Evolutionary conservation across 2,888 invertebrate genomes (phyloP).

Genomic region (Orthonevra nobilis): DNA sequence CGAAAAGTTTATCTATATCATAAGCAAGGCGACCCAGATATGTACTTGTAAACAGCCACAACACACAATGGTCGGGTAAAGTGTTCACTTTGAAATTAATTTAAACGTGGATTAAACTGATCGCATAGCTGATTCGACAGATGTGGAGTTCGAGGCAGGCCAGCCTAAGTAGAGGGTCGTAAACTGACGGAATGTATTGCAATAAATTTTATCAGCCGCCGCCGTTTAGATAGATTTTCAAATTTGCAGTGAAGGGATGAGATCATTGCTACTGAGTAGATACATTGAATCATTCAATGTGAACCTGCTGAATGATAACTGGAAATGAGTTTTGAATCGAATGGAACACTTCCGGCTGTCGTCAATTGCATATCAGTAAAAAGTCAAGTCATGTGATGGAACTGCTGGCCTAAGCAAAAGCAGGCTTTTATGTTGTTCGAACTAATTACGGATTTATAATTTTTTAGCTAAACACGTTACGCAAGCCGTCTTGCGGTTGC

Average conservation of each 20-base stretch:
- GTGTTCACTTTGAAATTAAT: too few species aligned
- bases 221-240: not conserved
- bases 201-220: not conserved
- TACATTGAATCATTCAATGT: not conserved
- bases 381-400: too few species aligned
- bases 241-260: not conserved
- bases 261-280: constrained; percentile 1
- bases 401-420: too few species aligned
- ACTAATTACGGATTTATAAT: too few species aligned
- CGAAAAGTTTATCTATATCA: constrained; percentile 22
- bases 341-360: not conserved
- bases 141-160: too few species aligned
- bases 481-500: too few species aligned
- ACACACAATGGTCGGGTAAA: too few species aligned
- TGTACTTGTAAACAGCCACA: too few species aligned
- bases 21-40: constrained; percentile 21
- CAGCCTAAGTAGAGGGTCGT: not conserved
- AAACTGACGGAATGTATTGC: not conserved
- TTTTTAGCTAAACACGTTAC: too few species aligned
- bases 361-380: too few species aligned
- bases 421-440: too few species aligned
- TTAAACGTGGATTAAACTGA: not conserved
- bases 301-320: not conserved
- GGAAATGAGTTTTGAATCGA: not conserved
- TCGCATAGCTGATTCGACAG: not conserved